Percentiles rank a stretch among this genome's conserved stretches.
These are phyloP conservation scores for Rhipidura dahli DNA, from an alignment of 2,113 vertebrate species.

Conservation along the genomic window DNA sequence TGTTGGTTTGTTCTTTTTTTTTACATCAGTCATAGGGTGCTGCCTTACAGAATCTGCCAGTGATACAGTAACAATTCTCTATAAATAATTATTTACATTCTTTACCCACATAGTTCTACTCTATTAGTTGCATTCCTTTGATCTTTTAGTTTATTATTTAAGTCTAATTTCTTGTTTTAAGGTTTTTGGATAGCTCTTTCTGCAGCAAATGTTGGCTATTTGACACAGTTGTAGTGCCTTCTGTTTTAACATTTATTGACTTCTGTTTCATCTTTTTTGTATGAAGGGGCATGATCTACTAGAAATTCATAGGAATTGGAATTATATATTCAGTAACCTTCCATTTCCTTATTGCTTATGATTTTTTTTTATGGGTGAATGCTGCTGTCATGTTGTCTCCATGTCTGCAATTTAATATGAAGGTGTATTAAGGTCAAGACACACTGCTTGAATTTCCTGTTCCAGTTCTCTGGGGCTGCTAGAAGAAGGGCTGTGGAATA, in stretches of 20 bases:
- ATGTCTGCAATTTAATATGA: not conserved
- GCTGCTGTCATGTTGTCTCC: not conserved
- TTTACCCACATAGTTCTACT: not conserved
- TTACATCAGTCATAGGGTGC: not conserved
- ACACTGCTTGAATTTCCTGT: not conserved
- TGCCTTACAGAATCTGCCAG: not conserved
- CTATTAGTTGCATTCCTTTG: not conserved
- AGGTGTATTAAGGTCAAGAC: not conserved
- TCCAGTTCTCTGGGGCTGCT: not conserved
- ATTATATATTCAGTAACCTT: not conserved
- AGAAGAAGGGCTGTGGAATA: not conserved
- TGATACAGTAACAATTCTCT: not conserved
- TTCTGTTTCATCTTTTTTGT: not conserved
- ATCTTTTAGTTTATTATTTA: not conserved
- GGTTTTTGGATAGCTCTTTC: not conserved
- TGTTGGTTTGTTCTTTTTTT: not conserved
- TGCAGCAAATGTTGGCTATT: not conserved
- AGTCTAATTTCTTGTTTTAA: not conserved
- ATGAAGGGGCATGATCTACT: not conserved
- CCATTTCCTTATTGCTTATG: not conserved
- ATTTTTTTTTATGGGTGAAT: not conserved
- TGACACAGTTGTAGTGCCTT: not conserved
- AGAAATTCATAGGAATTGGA: not conserved
- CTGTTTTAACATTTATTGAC: not conserved
- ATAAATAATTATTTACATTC: not conserved